Conservation (phyloP, 2,797 vertebrate genomes). For the Acanthopagrus latus region DNA sequence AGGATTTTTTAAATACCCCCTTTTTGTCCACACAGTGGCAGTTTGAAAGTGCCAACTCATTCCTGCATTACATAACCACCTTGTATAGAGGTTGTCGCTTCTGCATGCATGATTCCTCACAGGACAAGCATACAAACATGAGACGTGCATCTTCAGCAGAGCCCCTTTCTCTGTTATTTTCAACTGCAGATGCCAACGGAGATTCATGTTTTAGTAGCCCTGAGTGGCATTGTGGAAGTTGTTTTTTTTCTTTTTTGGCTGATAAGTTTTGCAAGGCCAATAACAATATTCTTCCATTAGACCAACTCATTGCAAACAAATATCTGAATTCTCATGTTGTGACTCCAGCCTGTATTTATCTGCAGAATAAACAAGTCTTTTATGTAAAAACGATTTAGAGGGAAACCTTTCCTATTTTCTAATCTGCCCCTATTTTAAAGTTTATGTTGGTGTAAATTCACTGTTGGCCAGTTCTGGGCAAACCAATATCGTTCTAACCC, state of each 20-base stretch:
- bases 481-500: background rate
- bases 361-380: too few species aligned
- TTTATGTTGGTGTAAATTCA: too few species aligned
- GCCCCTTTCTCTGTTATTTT: constrained; percentile 25
- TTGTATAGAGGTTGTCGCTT: constrained; percentile 59
- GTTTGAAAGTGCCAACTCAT: constrained; percentile 35
- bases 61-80: constrained; percentile 64
- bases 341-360: background rate
- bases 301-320: background rate
- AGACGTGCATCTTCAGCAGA: background rate
- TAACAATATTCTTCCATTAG: background rate
- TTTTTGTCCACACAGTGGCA: constrained; percentile 21
- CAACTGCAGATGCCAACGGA: constrained; percentile 24
- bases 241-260: too few species aligned
- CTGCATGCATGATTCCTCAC: constrained; percentile 66
- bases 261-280: background rate
- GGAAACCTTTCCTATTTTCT: too few species aligned
- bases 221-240: background rate
- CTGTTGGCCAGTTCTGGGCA: background rate
- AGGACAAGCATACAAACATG: constrained; percentile 50
- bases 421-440: too few species aligned
- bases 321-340: background rate
- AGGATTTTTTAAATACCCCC: constrained; percentile 54
- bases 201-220: constrained; percentile 22
- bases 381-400: too few species aligned